These are phyloP conservation scores for Loriculus beryllinus DNA, from an alignment of 2,797 vertebrate genomes.

Conservation along the genomic window DNA sequence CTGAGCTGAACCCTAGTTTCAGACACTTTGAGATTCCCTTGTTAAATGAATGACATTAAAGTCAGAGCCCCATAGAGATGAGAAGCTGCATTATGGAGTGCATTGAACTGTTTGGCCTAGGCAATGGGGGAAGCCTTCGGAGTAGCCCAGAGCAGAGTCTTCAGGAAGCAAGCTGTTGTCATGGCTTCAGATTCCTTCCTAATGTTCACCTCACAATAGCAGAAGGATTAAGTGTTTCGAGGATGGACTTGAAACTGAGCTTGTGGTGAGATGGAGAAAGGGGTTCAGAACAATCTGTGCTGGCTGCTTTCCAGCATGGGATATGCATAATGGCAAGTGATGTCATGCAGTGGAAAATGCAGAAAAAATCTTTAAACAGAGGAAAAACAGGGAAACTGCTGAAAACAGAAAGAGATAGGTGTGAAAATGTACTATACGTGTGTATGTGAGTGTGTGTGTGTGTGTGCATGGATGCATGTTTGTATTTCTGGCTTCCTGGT, in stretches of 20 bases:
- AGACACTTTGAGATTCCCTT: background rate
- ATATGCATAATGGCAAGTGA: slow-evolving; percentile 24
- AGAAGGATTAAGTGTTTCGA: slow-evolving; percentile 25
- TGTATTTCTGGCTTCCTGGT: background rate
- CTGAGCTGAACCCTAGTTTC: background rate
- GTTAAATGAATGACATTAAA: background rate
- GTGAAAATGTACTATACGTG: background rate
- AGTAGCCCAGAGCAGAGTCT: background rate
- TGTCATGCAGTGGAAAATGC: background rate
- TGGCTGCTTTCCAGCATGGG: slow-evolving; percentile 33
- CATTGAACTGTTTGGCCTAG: background rate
- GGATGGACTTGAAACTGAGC: slow-evolving; percentile 28
- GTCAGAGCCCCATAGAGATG: background rate
- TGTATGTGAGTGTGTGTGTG: accelerated
- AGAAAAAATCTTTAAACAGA: background rate
- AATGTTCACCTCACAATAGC: slow-evolving; percentile 8
- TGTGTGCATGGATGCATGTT: accelerated
- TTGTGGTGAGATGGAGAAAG: background rate
- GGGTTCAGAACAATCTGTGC: background rate
- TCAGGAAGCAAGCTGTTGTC: slow-evolving; percentile 27
- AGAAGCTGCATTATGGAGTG: background rate
- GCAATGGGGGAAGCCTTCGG: background rate
- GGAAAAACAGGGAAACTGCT: background rate
- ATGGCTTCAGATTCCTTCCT: slow-evolving; percentile 18
- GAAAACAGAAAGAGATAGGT: background rate